Base-by-base conservation (phyloP, 2,888 invertebrate species). In the Quadriops clusia region DNA sequence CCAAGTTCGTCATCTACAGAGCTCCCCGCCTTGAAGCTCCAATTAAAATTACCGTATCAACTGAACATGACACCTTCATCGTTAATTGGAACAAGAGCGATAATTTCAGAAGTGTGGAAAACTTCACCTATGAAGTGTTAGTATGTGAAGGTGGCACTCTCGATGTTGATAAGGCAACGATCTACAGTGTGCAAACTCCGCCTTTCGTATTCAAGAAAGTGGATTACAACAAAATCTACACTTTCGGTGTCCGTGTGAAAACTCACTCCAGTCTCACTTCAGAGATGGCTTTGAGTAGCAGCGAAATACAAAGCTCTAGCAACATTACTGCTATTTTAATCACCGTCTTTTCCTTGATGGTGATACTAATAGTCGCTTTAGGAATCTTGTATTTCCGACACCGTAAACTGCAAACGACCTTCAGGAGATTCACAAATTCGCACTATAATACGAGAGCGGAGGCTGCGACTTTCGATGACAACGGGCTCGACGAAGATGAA, bases 371-470 rank as follows among this genome's bases (percentile, higher is more conserved):
- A 5, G 67, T 62, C 8, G 72, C 76, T 3, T 64, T 85, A 20
- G 67, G 68, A 8, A 70, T 79, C 52, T 56, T 64, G 37, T 45
- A 56, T 10, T 51, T 83, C 27, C 67, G 83, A 15, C 81, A 85
- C 56, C 68, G 78, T 24, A 68, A 83, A 25, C 66, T 85, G 18
- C 74, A 82, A 51, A 72, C 77, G 42, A 80, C 78, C 47, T 86
- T 87, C 62, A 72, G 79, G 30, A 71, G 83, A 30, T 86, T 85
- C 60, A 79, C 82, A 17, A 81, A 79, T 56, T 80, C 80, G 42
- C 82, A 83, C 57, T 91, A 91, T 58, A 85, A 86, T 63, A 79
- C 80, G 30, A 70, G 86, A 42, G 77, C 87, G 28, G 89, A 85
- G 26, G 82, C 87, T 45, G 86, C 90, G 22, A 85, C 85, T 30